Percentiles rank a stretch among this genome's conserved stretches.
Evolutionary conservation across 2,113 vertebrate genomes (phyloP).

Genomic region (Saccopteryx leptura): DNA sequence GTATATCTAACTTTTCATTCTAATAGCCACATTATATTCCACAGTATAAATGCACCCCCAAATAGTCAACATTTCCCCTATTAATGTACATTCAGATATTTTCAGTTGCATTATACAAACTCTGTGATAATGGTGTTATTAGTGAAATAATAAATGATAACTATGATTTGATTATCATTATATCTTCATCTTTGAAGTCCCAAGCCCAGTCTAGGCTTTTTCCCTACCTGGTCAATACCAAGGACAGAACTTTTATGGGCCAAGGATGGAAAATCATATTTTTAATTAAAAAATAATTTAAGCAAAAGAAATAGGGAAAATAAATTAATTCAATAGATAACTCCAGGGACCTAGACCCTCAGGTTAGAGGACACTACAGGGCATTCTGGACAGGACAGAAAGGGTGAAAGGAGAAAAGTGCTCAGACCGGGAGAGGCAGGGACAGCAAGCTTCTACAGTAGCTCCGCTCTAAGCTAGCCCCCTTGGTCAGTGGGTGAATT

Average conservation of each 20-base stretch:
- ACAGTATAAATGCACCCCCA: not conserved
- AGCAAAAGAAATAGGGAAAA: not conserved
- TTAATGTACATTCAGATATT: not conserved
- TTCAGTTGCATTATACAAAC: not conserved
- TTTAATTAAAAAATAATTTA: slow-evolving; percentile 1
- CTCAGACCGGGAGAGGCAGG: not conserved
- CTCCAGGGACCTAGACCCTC: not conserved
- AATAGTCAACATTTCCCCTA: not conserved
- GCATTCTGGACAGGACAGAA: not conserved
- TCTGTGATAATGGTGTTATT: not conserved
- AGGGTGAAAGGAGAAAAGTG: not conserved
- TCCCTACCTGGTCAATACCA: not conserved
- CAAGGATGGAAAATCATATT: not conserved
- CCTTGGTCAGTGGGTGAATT: too few relatives aligned
- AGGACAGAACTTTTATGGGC: not conserved
- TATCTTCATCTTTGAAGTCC: not conserved
- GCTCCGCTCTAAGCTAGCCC: not conserved
- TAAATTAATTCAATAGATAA: not conserved
- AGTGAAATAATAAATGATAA: not conserved
- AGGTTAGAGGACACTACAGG: not conserved
- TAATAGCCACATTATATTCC: not conserved
- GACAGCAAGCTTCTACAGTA: not conserved
- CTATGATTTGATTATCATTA: not conserved
- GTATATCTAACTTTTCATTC: not conserved
- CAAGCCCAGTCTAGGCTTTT: not conserved